Evolutionary conservation across 2,797 vertebrate species (phyloP), one percentile per base, ranked within the genome.

Genomic region (Amniataba percoides): DNA sequence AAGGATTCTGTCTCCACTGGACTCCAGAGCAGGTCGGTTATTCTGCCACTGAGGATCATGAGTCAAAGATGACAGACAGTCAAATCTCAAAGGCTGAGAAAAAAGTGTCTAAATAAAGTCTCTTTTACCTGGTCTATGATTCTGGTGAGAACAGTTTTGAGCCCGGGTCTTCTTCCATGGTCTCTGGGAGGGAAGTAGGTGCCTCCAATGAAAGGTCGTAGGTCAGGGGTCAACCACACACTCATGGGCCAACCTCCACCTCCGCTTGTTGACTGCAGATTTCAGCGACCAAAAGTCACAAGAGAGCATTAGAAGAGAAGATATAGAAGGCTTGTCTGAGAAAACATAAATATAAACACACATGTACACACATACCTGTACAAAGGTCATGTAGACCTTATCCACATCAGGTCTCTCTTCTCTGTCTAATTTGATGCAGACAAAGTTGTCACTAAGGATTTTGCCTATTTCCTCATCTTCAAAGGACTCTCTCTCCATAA

Each of bases 221-320:
- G 96, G 31, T 95, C 95, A 67, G 98, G 97, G 23, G 98, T 99
- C 88, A 99, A 85, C 97, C 98, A 99, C 39, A 99, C 97, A 1
- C 94, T 99, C 98, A 99, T 99, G 7, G 97, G 98, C 97, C 98
- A 99, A 46, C 98, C 98, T 45, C 98, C 98, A 63, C 97, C 96
- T 21, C 97, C 97, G 25, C 95, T 96, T 68, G 97, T 98, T 46
- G 96, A 97, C 98, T 99, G 85, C 66, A 62, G 5, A 83, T 0
- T 52, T 10, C 0, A 19, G 1, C 36, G 67, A 63, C 1, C 21
- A 59, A 27, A 52, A 39, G 10, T 48, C 6, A 56, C 0, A 0
- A 71, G 3, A 46, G 15, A 39, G 42, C 6, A 7, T 25, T 5
- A 25, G 31, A 11, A 27, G 23, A 27, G 14, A 25, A 25, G 16